Evolutionary conservation across 2,113 vertebrate genomes (phyloP).

Genomic region (Pantherophis guttatus): DNA sequence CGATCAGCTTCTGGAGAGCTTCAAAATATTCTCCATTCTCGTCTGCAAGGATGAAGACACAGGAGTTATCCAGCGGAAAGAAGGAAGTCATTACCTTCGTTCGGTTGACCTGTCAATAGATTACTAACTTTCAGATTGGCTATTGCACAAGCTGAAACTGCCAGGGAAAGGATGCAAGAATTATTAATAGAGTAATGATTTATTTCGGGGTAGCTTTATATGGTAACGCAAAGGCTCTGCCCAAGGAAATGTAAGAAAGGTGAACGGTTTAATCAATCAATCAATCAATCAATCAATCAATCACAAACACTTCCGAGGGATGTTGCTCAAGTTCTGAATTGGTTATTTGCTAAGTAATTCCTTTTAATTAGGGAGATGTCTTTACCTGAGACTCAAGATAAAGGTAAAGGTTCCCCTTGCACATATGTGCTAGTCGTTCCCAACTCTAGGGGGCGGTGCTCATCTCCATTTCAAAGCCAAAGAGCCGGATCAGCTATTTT

Average conservation of each 20-base stretch:
- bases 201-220: neutral
- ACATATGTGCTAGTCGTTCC: no score
- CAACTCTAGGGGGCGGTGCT: no score
- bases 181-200: neutral
- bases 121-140: neutral
- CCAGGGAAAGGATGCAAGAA: neutral
- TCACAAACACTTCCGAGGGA: neutral
- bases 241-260: neutral
- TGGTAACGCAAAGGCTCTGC: neutral
- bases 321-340: neutral
- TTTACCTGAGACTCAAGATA: neutral
- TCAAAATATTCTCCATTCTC: constrained; percentile 90
- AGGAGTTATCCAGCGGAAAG: neutral
- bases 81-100: neutral
- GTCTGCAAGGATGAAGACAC: constrained; percentile 70
- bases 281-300: neutral
- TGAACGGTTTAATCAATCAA: neutral
- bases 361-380: neutral
- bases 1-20: constrained; percentile 87
- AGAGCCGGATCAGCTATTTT: neutral
- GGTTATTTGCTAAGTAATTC: neutral
- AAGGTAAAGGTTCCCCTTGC: no score
- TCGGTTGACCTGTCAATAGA: neutral
- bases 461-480: no score
- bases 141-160: neutral